A percentile compares a stretch with the other conserved stretches of the same genome.
phyloP scores from a whole-genome alignment of 1,140 invertebrate genomes.

The Bombus sibiricus region DNA sequence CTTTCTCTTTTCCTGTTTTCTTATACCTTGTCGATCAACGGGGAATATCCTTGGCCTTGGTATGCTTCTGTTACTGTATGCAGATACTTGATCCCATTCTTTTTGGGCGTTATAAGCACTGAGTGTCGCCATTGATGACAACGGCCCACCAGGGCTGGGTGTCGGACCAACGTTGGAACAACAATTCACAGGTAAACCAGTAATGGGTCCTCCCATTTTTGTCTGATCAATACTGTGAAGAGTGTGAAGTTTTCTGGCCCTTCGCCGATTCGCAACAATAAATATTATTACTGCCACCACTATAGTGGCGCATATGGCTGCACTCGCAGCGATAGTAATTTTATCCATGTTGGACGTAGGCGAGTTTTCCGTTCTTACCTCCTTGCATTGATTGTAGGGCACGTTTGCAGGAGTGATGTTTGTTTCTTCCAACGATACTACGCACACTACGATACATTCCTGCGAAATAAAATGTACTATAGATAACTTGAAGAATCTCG shows the following conservation, averaged over 20 bases:
- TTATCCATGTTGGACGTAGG: constrained; percentile 95
- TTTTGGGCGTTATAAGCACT: constrained; percentile 92
- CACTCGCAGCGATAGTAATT: constrained; percentile 95
- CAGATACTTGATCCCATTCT: constrained; percentile 97
- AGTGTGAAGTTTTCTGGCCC: constrained; percentile 89
- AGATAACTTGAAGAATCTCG: fast-evolving
- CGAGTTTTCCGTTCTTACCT: constrained; percentile 92
- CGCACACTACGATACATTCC: constrained; percentile 96
- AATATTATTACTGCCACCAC: constrained; percentile 94
- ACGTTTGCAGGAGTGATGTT: constrained; percentile 93
- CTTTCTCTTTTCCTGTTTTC: neutral
- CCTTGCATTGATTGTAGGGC: constrained; percentile 93
- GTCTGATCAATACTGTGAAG: constrained; percentile 85
- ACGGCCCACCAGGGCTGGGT: constrained; percentile 88
- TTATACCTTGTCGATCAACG: constrained; percentile 85
- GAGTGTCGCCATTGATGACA: constrained; percentile 91
- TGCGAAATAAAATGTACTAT: constrained; percentile 72
- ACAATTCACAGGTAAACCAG: constrained; percentile 88
- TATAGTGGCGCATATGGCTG: constrained; percentile 96
- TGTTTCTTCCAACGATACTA: constrained; percentile 93
- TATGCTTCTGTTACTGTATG: constrained; percentile 94
- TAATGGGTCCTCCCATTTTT: constrained; percentile 87
- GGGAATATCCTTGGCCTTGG: constrained; percentile 92
- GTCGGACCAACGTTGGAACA: constrained; percentile 88
- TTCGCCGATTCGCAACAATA: constrained; percentile 90